phyloP scores from a whole-genome alignment of 2,797 vertebrate genomes.

The Gorsachius magnificus region DNA sequence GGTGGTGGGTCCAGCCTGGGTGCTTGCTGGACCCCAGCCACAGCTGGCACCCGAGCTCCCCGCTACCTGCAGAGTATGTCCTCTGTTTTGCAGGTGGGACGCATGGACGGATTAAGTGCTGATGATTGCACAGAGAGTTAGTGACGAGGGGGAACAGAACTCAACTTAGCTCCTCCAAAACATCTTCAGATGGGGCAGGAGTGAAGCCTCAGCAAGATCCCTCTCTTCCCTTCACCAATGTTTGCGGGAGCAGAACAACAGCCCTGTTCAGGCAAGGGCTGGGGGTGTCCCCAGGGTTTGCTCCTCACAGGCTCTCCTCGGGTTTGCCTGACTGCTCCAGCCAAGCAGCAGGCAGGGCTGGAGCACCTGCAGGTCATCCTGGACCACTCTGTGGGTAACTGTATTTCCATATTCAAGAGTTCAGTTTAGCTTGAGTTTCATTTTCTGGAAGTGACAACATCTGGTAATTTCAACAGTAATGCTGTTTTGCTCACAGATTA shows the following conservation, averaged over 20 bases:
- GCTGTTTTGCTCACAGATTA: background rate
- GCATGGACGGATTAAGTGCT: rapidly evolving
- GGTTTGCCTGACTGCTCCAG: background rate
- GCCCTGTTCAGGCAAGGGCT: background rate
- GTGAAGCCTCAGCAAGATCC: background rate
- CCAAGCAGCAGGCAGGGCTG: background rate
- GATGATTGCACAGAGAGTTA: background rate
- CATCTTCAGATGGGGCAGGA: background rate
- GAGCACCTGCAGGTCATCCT: background rate
- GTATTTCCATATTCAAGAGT: background rate
- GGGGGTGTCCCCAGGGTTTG: background rate
- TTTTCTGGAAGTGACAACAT: background rate
- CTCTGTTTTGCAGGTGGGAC: background rate
- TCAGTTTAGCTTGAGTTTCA: background rate
- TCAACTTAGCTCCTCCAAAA: background rate
- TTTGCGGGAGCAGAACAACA: background rate
- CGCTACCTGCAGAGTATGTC: background rate
- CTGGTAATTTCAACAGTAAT: background rate
- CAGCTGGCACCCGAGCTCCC: background rate
- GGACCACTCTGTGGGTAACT: background rate
- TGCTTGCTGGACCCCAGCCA: background rate
- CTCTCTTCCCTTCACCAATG: background rate
- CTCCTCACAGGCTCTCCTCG: background rate
- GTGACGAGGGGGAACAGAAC: background rate
- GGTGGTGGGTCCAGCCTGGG: background rate